phyloP scores from a whole-genome alignment of 2,113 vertebrate species.

The Nibea coibor region DNA sequence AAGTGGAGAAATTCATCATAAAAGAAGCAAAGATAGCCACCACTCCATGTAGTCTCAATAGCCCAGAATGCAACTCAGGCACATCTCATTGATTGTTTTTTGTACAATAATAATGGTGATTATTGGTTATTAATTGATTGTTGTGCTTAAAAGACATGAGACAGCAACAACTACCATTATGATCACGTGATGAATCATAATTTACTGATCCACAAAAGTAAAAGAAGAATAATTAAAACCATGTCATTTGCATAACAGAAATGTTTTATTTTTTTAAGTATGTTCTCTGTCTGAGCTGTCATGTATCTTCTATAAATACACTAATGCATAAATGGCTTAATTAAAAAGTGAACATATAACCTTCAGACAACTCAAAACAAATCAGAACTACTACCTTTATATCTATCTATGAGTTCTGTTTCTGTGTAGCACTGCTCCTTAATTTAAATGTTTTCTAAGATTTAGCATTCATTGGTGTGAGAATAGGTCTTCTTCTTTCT shows the following conservation, averaged over 20 bases:
- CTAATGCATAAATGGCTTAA: neutral
- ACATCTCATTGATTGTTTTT: neutral
- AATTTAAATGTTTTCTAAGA: neutral
- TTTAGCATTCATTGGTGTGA: neutral
- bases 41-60: neutral
- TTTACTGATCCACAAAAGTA: neutral
- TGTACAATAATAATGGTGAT: neutral
- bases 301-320: neutral
- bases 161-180: neutral
- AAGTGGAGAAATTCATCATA: neutral
- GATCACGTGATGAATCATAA: neutral
- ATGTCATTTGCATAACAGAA: neutral
- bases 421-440: neutral
- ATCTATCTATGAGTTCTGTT: neutral
- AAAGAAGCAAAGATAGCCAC: neutral
- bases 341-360: neutral
- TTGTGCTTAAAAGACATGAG: neutral
- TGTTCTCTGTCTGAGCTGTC: neutral
- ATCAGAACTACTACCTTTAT: neutral
- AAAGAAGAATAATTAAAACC: neutral
- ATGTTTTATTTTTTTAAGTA: neutral
- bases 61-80: neutral
- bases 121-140: neutral
- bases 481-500: too few species aligned
- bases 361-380: neutral